Conservation (phyloP, 37 sponge, comb jelly and placozoan species). For the Spongia lamella region DNA sequence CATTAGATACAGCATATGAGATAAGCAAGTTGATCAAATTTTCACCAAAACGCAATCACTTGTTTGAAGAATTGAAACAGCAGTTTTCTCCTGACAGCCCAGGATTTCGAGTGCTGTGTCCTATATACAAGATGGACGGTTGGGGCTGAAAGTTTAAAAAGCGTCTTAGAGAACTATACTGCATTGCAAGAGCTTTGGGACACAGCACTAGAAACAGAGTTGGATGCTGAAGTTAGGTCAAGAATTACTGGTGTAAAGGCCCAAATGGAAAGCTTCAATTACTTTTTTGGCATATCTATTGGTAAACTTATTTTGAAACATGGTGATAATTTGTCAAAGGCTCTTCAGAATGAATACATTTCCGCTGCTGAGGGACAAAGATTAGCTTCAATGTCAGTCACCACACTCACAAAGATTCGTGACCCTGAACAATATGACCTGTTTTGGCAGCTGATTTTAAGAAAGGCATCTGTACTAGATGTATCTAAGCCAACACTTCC, state of each 20-base stretch:
- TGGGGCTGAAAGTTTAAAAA: no score
- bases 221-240: no score
- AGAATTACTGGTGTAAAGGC: neutral
- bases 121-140: no score
- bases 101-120: conserved; percentile 26
- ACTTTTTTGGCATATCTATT: neutral
- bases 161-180: no score
- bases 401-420: neutral
- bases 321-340: neutral
- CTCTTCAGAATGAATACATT: neutral
- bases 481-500: neutral
- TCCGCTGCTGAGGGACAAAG: neutral
- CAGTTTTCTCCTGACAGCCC: no score
- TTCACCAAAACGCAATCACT: no score
- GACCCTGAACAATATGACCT: neutral
- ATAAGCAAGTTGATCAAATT: no score
- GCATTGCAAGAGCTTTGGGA: no score
- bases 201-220: no score
- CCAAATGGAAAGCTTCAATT: neutral
- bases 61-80: no score
- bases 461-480: neutral
- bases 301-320: neutral
- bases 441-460: neutral
- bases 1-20: no score
- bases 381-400: neutral